Conservation (phyloP, 2,888 invertebrate species). For the Xestia rhomboidea region DNA sequence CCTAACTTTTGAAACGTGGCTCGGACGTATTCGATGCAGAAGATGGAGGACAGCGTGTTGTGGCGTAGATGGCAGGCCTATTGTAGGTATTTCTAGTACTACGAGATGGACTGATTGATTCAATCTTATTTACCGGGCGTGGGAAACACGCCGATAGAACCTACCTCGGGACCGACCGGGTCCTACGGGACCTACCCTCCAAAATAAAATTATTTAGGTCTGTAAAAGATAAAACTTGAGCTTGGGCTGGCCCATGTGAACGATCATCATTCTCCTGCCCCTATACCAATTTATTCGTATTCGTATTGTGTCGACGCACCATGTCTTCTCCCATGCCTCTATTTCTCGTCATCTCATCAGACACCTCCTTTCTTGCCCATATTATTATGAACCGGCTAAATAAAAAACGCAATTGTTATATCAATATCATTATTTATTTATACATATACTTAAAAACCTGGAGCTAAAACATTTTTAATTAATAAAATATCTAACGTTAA, state of each 20-base stretch:
- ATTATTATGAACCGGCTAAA: not conserved
- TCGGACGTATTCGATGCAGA: accelerated
- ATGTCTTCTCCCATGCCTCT: not conserved
- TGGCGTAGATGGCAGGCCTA: not conserved
- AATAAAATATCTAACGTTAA: slow-evolving; percentile 83
- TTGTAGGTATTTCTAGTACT: not conserved
- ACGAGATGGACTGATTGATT: not conserved
- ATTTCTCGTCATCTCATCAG: not conserved
- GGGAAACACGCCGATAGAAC: not conserved
- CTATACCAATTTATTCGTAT: too few species aligned
- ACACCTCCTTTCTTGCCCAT: not conserved
- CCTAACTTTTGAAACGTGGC: not conserved
- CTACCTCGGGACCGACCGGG: too few species aligned
- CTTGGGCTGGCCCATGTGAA: not conserved
- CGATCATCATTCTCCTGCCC: not conserved
- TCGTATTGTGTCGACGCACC: not conserved
- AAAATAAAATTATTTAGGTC: not conserved
- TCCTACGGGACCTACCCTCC: too few species aligned
- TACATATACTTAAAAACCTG: slow-evolving; percentile 84
- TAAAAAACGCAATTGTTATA: slow-evolving; percentile 69
- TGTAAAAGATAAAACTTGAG: not conserved
- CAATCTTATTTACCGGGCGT: not conserved
- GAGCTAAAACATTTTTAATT: slow-evolving; percentile 87
- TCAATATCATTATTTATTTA: slow-evolving; percentile 85
- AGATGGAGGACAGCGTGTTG: not conserved